Conservation (phyloP, 2,888 invertebrate species). For the Drosophila imparisetae region DNA sequence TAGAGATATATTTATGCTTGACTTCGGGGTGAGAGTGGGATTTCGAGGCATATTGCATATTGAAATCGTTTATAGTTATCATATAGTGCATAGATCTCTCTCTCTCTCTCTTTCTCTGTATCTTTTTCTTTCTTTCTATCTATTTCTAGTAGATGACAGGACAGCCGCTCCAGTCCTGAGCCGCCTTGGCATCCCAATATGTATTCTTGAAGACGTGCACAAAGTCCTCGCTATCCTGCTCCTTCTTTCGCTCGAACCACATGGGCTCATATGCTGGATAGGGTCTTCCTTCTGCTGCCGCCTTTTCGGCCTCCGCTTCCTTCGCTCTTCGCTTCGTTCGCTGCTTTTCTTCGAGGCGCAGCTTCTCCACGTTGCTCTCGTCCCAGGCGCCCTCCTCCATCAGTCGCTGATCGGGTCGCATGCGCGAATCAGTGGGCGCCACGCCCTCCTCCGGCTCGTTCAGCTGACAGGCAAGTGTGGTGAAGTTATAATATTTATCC, state of each 20-base stretch:
- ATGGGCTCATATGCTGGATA: constrained; percentile 91
- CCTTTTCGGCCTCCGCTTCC: constrained; percentile 92
- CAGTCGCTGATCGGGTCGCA: constrained; percentile 97
- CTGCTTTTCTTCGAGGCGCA: constrained; percentile 97
- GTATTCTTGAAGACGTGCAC: constrained; percentile 92
- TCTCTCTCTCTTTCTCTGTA: background rate
- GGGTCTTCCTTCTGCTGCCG: constrained; percentile 87
- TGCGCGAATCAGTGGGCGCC: constrained; percentile 97
- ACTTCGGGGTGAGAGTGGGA: constrained; percentile 30
- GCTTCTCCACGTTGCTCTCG: constrained; percentile 94
- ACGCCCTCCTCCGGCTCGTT: constrained; percentile 97
- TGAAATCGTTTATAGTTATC: constrained; percentile 40
- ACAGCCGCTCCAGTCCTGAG: constrained; percentile 94
- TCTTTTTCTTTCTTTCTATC: background rate
- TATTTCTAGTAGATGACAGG: constrained; percentile 90
- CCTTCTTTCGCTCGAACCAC: constrained; percentile 95
- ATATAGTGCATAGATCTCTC: constrained; percentile 41
- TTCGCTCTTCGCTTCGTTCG: constrained; percentile 90
- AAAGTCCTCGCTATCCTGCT: constrained; percentile 88
- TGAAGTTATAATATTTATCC: constrained; percentile 96
- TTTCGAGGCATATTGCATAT: constrained; percentile 51
- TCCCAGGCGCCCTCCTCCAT: constrained; percentile 98
- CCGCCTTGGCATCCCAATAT: constrained; percentile 97
- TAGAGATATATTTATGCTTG: constrained; percentile 49
- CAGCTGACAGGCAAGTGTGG: constrained; percentile 96